Conservation (phyloP, 2,113 vertebrate species). For the Stercorarius parasiticus region DNA sequence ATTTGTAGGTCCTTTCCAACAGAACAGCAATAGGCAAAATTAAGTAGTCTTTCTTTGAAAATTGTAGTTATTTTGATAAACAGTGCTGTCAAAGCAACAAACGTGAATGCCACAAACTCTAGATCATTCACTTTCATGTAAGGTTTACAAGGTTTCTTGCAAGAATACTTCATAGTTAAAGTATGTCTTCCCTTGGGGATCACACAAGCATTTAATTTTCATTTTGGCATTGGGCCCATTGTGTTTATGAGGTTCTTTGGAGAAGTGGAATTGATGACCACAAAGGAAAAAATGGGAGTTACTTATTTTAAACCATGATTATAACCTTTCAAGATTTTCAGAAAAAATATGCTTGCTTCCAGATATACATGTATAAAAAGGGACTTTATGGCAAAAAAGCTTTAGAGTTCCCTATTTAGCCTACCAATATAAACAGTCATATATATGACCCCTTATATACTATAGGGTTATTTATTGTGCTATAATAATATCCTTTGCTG, state of each 20-base stretch:
- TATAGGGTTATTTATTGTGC: background rate
- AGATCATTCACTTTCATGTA: conserved; percentile 26
- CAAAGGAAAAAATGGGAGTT: conserved; percentile 62
- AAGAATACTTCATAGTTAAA: conserved; percentile 63
- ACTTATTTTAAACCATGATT: conserved; percentile 59
- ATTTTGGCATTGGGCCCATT: conserved; percentile 46
- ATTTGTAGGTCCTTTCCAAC: conserved; percentile 36
- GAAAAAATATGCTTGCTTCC: background rate
- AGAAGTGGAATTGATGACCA: conserved; percentile 62
- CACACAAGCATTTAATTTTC: conserved; percentile 67
- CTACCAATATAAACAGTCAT: background rate
- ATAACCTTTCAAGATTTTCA: conserved; percentile 49
- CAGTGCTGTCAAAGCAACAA: conserved; percentile 60
- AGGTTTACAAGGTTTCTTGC: conserved; percentile 36
- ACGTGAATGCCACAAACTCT: background rate
- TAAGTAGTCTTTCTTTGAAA: conserved; percentile 57
- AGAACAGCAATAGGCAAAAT: conserved; percentile 62
- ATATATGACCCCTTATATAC: background rate
- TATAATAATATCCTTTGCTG: background rate
- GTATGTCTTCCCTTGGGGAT: conserved; percentile 55
- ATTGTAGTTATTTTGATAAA: conserved; percentile 70
- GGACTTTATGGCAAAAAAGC: background rate
- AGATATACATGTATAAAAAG: background rate
- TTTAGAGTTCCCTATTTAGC: background rate
- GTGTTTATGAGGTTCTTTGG: conserved; percentile 67